Conservation (phyloP, 1,140 invertebrate genomes). For the Caenorhabditis briggsae region DNA sequence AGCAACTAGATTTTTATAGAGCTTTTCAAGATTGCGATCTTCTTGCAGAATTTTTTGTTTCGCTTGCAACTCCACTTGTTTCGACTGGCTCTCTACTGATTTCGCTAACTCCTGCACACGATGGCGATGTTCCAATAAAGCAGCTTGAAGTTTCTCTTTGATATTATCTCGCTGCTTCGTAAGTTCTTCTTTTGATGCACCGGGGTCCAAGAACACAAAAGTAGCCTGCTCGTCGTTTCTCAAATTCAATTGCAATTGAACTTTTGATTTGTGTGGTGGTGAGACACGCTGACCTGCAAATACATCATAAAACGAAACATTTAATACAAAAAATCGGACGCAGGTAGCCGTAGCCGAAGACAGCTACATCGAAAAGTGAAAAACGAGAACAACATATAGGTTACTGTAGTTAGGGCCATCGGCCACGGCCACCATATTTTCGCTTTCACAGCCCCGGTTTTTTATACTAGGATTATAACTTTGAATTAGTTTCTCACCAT, state of each 20-base stretch:
- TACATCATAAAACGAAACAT: not conserved
- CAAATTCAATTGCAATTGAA: constrained; percentile 96
- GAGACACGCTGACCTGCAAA: constrained; percentile 92
- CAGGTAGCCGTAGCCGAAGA: no score
- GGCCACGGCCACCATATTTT: no score
- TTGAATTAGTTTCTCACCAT: constrained; percentile 4
- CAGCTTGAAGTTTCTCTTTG: constrained; percentile 90
- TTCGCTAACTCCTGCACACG: constrained; percentile 89
- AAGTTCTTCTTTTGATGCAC: constrained; percentile 85
- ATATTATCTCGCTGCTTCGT: constrained; percentile 91
- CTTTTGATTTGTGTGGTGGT: constrained; percentile 95
- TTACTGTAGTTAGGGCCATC: no score
- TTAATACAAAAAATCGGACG: no score
- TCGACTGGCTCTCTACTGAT: constrained; percentile 80
- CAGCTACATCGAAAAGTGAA: no score
- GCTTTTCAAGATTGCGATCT: constrained; percentile 85
- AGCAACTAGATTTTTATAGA: constrained; percentile 81
- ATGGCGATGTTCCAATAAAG: constrained; percentile 93
- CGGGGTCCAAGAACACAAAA: constrained; percentile 95
- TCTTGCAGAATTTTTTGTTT: constrained; percentile 90
- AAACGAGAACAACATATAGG: no score
- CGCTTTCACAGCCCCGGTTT: no score
- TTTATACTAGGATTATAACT: not conserved
- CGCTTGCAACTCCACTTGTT: constrained; percentile 78
- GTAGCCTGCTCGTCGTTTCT: constrained; percentile 88